Evolutionary conservation across 2,888 invertebrate species (phyloP).

Genomic region (Blastobasis lacticolella): DNA sequence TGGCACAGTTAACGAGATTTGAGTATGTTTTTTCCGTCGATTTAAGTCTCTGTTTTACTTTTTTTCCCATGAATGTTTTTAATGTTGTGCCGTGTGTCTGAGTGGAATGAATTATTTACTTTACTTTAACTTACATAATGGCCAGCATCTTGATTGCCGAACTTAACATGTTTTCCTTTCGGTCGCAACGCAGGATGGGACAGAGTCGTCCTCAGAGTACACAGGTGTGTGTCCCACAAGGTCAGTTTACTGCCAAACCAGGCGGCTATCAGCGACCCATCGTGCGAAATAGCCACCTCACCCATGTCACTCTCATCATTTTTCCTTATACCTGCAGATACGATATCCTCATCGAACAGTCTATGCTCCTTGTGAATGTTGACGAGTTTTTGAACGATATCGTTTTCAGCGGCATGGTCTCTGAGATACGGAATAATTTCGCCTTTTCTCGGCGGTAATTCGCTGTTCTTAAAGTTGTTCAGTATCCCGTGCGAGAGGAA

Average conservation of each 20-base stretch:
- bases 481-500: conserved; percentile 43
- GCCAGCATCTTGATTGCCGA: conserved; percentile 59
- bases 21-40: too few relatives aligned
- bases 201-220: conserved; percentile 50
- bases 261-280: conserved; percentile 66
- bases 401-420: conserved; percentile 23
- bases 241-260: conserved; percentile 67
- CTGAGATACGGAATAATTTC: conserved; percentile 36
- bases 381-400: conserved; percentile 42
- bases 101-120: too few relatives aligned
- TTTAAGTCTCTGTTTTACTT: too few relatives aligned
- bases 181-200: conserved; percentile 61
- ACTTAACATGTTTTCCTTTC: conserved; percentile 54
- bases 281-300: conserved; percentile 59
- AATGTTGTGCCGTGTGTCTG: too few relatives aligned
- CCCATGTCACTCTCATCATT: conserved; percentile 50
- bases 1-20: too few relatives aligned
- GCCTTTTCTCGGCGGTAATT: conserved; percentile 15
- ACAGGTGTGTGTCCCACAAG: conserved; percentile 59
- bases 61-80: too few relatives aligned
- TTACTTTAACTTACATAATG: conserved; percentile 54
- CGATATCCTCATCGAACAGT: conserved; percentile 19
- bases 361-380: conserved; percentile 48
- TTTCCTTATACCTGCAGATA: conserved; percentile 23
- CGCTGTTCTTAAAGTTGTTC: conserved; percentile 45